These are phyloP conservation scores for Geotria australis DNA, from an alignment of 2,797 vertebrate species.

Conservation along the genomic window DNA sequence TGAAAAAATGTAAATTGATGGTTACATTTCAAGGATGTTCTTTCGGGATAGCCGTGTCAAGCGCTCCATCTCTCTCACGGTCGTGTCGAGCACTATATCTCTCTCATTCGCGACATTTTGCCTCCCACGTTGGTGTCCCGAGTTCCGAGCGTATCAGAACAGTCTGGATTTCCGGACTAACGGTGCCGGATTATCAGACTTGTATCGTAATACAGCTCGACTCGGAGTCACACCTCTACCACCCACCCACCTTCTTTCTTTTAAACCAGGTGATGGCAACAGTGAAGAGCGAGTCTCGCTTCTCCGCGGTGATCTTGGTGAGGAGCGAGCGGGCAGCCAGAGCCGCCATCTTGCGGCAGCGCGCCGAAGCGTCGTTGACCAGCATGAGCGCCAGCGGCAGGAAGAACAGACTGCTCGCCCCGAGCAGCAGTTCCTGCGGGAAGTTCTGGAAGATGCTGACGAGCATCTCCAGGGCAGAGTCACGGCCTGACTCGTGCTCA, in stretches of 20 bases:
- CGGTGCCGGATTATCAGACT: no score
- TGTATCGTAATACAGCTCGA: no score
- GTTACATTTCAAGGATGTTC: no score
- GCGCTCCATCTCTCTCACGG: no score
- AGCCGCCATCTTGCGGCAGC: slow-evolving; percentile 71
- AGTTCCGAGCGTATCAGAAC: no score
- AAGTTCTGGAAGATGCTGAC: slow-evolving; percentile 50
- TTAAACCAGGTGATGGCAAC: slow-evolving; percentile 40
- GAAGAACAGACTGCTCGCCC: slow-evolving; percentile 50
- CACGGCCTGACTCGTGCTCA: slow-evolving; percentile 62
- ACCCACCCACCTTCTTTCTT: slow-evolving; percentile 30
- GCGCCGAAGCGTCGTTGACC: slow-evolving; percentile 50
- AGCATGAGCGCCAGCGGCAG: slow-evolving; percentile 46
- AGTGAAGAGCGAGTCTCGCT: slow-evolving; percentile 32
- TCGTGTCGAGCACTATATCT: no score
- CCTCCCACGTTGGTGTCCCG: no score
- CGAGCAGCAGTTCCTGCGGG: slow-evolving; percentile 39
- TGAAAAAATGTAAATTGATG: no score
- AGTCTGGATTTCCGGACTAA: no score
- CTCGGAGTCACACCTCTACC: no score
- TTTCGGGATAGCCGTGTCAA: no score
- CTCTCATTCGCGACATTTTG: no score
- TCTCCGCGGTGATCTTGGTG: slow-evolving; percentile 17
- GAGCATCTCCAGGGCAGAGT: slow-evolving; percentile 65
- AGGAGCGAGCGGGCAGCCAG: slow-evolving; percentile 43